These are phyloP conservation scores for Coregonus ussuriensis DNA, from an alignment of 2,797 vertebrate genomes.

Conservation along the genomic window DNA sequence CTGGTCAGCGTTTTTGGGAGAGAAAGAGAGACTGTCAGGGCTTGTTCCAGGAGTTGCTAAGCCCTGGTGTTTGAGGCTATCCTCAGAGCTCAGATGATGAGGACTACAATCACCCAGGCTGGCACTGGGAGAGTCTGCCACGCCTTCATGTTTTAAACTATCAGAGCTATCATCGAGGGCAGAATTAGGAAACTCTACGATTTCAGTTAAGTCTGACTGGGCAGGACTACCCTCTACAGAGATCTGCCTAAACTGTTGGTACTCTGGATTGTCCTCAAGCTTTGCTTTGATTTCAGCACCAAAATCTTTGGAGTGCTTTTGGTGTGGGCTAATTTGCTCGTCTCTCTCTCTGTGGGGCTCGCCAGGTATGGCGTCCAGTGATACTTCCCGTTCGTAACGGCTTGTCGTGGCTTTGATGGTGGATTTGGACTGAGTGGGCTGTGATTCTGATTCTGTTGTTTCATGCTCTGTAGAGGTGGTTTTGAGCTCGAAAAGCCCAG, in stretches of 20 bases:
- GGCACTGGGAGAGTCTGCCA: slow-evolving; percentile 82
- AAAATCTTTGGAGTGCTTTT: slow-evolving; percentile 82
- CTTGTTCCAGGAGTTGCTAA: slow-evolving; percentile 92
- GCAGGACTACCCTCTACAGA: slow-evolving; percentile 56
- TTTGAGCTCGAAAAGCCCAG: slow-evolving; percentile 92
- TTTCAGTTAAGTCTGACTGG: slow-evolving; percentile 61
- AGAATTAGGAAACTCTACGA: slow-evolving; percentile 78
- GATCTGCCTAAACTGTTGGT: background rate
- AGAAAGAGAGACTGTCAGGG: slow-evolving; percentile 87
- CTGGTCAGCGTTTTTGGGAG: slow-evolving; percentile 82
- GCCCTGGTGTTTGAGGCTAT: slow-evolving; percentile 95
- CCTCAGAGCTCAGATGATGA: slow-evolving; percentile 91
- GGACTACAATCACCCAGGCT: slow-evolving; percentile 86
- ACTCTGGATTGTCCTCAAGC: slow-evolving; percentile 62
- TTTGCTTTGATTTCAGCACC: slow-evolving; percentile 79
- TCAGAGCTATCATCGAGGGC: slow-evolving; percentile 85
- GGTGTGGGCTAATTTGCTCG: slow-evolving; percentile 79
- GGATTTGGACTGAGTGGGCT: slow-evolving; percentile 53
- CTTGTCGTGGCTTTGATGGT: slow-evolving; percentile 49
- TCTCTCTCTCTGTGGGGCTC: slow-evolving; percentile 67
- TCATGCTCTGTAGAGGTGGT: slow-evolving; percentile 60
- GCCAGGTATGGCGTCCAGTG: slow-evolving; percentile 63
- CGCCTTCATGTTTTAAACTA: slow-evolving; percentile 86
- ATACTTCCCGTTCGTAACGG: slow-evolving; percentile 59
- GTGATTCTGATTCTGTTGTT: slow-evolving; percentile 53